These are phyloP conservation scores for Phoenicopterus ruber DNA, from an alignment of 2,113 vertebrate genomes.

Conservation along the genomic window DNA sequence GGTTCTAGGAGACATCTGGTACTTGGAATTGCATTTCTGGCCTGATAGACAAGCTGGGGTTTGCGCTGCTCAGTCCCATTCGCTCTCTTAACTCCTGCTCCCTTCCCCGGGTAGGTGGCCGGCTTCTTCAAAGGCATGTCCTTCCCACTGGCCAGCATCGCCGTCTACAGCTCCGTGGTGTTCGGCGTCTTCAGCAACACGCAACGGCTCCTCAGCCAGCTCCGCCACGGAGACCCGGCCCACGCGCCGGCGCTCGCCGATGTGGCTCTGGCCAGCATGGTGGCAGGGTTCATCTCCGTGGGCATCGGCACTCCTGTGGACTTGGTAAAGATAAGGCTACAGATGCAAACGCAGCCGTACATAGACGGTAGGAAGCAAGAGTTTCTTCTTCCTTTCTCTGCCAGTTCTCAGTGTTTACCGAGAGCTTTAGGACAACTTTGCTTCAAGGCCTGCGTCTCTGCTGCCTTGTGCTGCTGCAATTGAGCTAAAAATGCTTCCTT, in stretches of 20 bases:
- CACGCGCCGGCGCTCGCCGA: slow-evolving; percentile 70
- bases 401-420: rapidly evolving
- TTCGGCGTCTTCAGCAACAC: slow-evolving; percentile 92
- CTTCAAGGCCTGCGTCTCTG: not conserved
- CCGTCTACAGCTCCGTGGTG: slow-evolving; percentile 89
- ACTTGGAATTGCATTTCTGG: not conserved
- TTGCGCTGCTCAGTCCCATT: not conserved
- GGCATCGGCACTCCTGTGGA: slow-evolving; percentile 88
- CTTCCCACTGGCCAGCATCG: slow-evolving; percentile 90
- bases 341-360: slow-evolving; percentile 88
- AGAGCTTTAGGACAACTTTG: not conserved
- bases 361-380: slow-evolving; percentile 73
- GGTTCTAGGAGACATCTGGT: not conserved
- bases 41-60: not conserved
- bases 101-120: slow-evolving; percentile 66
- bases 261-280: slow-evolving; percentile 82
- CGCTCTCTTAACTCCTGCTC: not conserved
- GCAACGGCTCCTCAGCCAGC: slow-evolving; percentile 79
- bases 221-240: slow-evolving; percentile 67
- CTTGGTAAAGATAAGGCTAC: slow-evolving; percentile 93
- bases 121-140: slow-evolving; percentile 98
- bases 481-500: not conserved
- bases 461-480: not conserved
- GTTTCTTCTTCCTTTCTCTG: not conserved
- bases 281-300: slow-evolving; percentile 84